phyloP scores from a whole-genome alignment of 2,113 vertebrate genomes.

The Phaethornis superciliosus region DNA sequence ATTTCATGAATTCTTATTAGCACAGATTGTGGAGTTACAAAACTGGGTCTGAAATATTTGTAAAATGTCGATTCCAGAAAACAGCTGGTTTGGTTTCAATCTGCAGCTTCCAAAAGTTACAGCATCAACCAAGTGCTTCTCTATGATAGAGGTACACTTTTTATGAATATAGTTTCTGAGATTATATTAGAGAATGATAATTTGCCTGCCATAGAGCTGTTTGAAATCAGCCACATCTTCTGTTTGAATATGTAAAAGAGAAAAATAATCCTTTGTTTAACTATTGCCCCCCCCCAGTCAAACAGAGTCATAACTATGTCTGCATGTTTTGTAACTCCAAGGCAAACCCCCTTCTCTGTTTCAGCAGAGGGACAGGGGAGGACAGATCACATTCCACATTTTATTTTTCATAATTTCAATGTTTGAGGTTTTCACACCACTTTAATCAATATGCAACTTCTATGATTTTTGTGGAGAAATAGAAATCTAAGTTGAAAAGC shows the following conservation, averaged over 20 bases:
- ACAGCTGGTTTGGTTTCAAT: not conserved
- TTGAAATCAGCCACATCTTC: not conserved
- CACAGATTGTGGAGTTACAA: conserved; percentile 36
- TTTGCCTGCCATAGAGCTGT: not conserved
- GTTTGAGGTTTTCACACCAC: not conserved
- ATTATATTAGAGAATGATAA: not conserved
- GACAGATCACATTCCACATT: not conserved
- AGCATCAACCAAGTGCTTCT: not conserved
- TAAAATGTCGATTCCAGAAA: not conserved
- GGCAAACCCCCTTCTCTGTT: conserved; percentile 13
- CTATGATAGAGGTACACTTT: not conserved
- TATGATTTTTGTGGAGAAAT: not conserved
- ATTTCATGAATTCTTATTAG: conserved; percentile 52
- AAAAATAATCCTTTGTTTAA: not conserved
- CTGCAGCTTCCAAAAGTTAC: not conserved
- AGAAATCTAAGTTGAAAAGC: not conserved
- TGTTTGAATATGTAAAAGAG: not conserved
- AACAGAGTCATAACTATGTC: not conserved
- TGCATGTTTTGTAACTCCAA: conserved; percentile 50
- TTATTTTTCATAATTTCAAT: not conserved
- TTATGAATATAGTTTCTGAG: not conserved
- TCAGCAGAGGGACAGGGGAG: not conserved
- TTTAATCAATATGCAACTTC: not conserved
- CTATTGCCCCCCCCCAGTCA: not conserved
- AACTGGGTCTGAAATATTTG: conserved; percentile 6